Conservation (phyloP, 2,113 vertebrate genomes). For the Trichechus manatus region DNA sequence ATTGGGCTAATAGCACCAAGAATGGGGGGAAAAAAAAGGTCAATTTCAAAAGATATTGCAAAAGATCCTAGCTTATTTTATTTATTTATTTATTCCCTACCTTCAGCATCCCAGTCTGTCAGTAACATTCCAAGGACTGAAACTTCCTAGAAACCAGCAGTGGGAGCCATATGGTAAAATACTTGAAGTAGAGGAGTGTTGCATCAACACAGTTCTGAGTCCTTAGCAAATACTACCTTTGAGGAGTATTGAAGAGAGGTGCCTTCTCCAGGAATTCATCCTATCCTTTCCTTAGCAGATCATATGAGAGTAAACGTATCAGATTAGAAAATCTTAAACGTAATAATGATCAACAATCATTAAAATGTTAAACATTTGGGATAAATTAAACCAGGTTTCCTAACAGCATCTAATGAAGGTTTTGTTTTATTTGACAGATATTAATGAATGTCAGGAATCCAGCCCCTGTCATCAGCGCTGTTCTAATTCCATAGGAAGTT, state of each 20-base stretch:
- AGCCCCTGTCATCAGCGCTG: slow-evolving; percentile 95
- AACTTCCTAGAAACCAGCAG: not conserved
- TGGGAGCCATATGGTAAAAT: not conserved
- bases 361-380: slow-evolving; percentile 21
- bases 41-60: not conserved
- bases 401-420: not conserved
- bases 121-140: not conserved
- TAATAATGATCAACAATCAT: not conserved
- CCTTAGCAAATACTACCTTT: not conserved
- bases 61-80: not conserved
- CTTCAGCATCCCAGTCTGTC: not conserved
- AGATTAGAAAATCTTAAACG: not conserved
- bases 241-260: not conserved
- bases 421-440: slow-evolving; percentile 88
- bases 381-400: not conserved
- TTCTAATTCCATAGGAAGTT: slow-evolving; percentile 96
- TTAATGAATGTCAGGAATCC: slow-evolving; percentile 97
- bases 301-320: not conserved
- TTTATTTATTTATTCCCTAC: not conserved
- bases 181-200: not conserved
- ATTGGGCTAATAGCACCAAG: not conserved
- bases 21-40: not conserved
- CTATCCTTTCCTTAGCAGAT: not conserved
- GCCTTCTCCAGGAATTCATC: not conserved
- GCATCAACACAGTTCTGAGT: not conserved